Base-by-base conservation (phyloP, 2,888 invertebrate genomes). In the Resseliella maxima region DNA sequence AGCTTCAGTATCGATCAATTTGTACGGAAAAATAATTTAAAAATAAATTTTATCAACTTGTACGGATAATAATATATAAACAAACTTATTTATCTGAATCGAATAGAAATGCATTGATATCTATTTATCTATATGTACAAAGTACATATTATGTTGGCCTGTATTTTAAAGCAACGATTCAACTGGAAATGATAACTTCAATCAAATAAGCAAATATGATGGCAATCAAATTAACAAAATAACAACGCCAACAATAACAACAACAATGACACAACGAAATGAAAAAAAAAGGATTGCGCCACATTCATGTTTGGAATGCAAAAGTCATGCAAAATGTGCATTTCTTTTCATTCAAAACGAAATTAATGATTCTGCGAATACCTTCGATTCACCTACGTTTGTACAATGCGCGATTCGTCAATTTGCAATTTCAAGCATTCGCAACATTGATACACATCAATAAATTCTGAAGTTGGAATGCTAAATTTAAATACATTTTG, bases 31-130 rank as follows among this genome's bases (percentile, higher is more conserved):
- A n/a, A n/a, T n/a, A n/a, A n/a, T n/a, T n/a, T n/a, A n/a, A n/a
- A n/a, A n/a, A n/a, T n/a, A n/a, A n/a, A n/a, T n/a, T n/a, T n/a
- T n/a, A n/a, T n/a, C n/a, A n/a, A n/a, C n/a, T n/a, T n/a, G n/a
- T n/a, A n/a, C n/a, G n/a, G 18, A 10, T 31, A n/a, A 31, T 72
- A 21, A 72, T 72, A 72, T 35, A 72, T 72, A 72, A 72, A 72
- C 72, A 31, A 72, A 72, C 72, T 72, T 27, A 72, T 72, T 72
- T 31, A 72, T 72, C 50, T 18, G n/a, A 21, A 50, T 21, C 18
- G 18, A 50, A 50, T 50, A n/a, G n/a, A n/a, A n/a, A n/a, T n/a
- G n/a, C n/a, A 41, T 41, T 41, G 41, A 5, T 41, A 41, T 12
- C 41, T 12, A 41, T 41, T 12, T 41, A 41, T 41, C 12, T 5